Conservation (phyloP, 2,113 vertebrate genomes). For the Lepisosteus oculatus region DNA sequence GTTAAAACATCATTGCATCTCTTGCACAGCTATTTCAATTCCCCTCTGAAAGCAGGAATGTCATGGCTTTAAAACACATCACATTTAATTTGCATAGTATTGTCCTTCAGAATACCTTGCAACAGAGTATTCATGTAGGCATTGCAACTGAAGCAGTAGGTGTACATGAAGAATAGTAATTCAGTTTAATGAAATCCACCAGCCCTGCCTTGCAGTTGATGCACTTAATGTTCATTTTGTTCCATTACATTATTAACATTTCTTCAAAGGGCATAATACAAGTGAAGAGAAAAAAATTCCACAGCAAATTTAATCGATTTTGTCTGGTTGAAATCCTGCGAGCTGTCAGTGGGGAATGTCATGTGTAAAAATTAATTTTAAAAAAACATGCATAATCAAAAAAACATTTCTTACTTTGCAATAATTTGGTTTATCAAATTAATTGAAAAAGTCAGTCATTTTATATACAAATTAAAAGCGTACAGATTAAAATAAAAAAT, state of each 20-base stretch:
- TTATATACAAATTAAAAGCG: too few relatives aligned
- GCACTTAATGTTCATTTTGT: background rate
- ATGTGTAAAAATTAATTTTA: too few relatives aligned
- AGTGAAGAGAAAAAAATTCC: too few relatives aligned
- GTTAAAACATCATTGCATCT: background rate
- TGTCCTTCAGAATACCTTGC: slow-evolving; percentile 7
- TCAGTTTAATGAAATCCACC: background rate
- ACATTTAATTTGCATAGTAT: slow-evolving; percentile 11
- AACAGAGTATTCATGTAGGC: slow-evolving; percentile 2
- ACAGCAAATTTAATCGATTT: too few relatives aligned
- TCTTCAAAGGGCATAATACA: background rate
- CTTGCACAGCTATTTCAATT: background rate
- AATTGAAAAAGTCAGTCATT: too few relatives aligned
- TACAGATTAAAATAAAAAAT: too few relatives aligned
- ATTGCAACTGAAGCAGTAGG: background rate
- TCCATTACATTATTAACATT: background rate
- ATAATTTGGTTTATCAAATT: too few relatives aligned
- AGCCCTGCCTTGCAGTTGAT: background rate
- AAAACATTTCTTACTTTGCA: too few relatives aligned
- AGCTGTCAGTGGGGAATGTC: too few relatives aligned
- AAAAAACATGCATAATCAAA: too few relatives aligned
- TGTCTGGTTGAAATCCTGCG: too few relatives aligned
- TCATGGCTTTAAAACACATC: slow-evolving; percentile 11
- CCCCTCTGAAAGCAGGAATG: slow-evolving; percentile 9
- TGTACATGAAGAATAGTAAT: background rate